phyloP scores from a whole-genome alignment of 2,888 invertebrate species.

The Alentia gelatinosa region DNA sequence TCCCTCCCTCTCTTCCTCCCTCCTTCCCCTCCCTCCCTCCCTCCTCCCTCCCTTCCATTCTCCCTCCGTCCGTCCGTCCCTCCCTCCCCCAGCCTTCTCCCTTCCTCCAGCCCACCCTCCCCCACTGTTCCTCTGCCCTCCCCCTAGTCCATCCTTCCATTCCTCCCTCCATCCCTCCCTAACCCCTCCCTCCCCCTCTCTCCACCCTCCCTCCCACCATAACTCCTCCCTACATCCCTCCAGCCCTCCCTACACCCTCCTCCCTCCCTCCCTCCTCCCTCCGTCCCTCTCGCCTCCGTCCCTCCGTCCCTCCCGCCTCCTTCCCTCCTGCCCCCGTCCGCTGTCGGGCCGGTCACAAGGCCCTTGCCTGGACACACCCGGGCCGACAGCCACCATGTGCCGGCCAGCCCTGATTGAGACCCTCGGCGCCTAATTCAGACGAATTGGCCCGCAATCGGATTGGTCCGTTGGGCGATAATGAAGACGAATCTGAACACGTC shows the following conservation, averaged over 20 bases:
- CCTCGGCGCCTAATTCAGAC: slow-evolving; percentile 21
- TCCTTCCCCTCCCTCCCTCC: not conserved
- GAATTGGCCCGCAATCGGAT: slow-evolving; percentile 24
- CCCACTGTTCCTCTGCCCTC: not conserved
- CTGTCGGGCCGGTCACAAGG: too few species aligned
- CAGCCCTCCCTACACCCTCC: not conserved
- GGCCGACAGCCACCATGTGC: not conserved
- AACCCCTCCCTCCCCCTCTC: too few species aligned
- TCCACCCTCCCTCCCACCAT: not conserved
- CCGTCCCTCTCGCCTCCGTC: not conserved
- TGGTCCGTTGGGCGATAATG: slow-evolving; percentile 27
- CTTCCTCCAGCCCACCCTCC: not conserved
- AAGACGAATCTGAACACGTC: slow-evolving; percentile 24
- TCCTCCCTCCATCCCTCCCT: too few species aligned
- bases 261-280: not conserved
- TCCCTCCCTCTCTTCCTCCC: not conserved
- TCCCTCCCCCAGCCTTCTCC: not conserved
- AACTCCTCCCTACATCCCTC: not conserved
- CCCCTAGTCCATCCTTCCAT: not conserved
- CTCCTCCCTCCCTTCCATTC: not conserved
- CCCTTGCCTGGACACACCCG: too few species aligned
- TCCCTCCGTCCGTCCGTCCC: not conserved
- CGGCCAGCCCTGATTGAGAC: not conserved
- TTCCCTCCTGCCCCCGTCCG: too few species aligned
- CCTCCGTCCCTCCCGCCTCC: too few species aligned